Conservation (phyloP, 1,140 invertebrate genomes). For the Drosophila mojavensis region DNA sequence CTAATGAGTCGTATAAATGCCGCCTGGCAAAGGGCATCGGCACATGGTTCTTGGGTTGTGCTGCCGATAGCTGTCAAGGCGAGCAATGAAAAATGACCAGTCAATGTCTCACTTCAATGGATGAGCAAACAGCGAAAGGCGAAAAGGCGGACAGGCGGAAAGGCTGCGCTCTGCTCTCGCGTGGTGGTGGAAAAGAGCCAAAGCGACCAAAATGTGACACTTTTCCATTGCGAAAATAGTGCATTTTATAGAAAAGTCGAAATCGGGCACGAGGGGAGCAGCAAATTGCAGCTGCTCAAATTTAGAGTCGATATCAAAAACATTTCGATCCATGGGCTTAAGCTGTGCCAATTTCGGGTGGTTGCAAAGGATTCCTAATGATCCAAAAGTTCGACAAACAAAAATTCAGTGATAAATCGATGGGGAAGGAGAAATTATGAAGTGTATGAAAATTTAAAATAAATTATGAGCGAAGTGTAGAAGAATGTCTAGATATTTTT, state of each 20-base stretch:
- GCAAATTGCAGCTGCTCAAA: slow-evolving; percentile 71
- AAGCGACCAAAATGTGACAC: slow-evolving; percentile 71
- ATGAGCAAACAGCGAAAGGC: slow-evolving; percentile 54
- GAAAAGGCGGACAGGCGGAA: not conserved
- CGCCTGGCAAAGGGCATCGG: slow-evolving; percentile 25
- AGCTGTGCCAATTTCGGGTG: slow-evolving; percentile 18
- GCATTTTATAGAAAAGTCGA: slow-evolving; percentile 62
- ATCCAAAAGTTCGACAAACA: slow-evolving; percentile 6
- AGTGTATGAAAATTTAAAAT: not conserved
- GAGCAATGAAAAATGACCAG: slow-evolving; percentile 79
- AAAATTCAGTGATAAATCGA: not conserved
- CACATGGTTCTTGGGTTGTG: slow-evolving; percentile 43
- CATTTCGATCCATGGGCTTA: slow-evolving; percentile 38
- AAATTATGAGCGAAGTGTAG: not conserved
- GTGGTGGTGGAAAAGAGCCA: slow-evolving; percentile 16
- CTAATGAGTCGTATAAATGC: slow-evolving; percentile 73
- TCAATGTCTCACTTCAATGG: slow-evolving; percentile 78
- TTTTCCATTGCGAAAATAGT: slow-evolving; percentile 72
- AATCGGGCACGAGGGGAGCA: slow-evolving; percentile 20
- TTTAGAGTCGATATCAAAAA: slow-evolving; percentile 45
- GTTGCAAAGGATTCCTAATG: slow-evolving; percentile 38
- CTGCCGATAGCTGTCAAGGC: slow-evolving; percentile 73
- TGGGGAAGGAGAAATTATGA: not conserved
- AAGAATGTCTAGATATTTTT: not conserved
- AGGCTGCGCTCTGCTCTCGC: not conserved